phyloP scores from a whole-genome alignment of 2,888 invertebrate species.

The Tipula unca region DNA sequence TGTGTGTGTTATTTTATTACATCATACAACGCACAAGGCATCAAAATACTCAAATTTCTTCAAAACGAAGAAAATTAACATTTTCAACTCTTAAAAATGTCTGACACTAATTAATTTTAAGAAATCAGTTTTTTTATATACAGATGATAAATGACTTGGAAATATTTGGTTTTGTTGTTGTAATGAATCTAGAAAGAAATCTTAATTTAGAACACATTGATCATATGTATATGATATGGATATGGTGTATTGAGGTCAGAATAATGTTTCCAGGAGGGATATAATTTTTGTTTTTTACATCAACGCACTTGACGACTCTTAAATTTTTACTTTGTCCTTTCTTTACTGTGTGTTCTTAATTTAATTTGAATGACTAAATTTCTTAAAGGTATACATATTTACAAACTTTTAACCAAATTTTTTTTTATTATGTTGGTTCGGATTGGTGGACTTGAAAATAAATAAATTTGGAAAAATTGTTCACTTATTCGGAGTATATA shows the following conservation, averaged over 20 bases:
- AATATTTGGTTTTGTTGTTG: not conserved
- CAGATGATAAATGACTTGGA: not conserved
- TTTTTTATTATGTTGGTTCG: no score
- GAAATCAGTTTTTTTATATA: not conserved
- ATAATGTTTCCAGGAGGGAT: not conserved
- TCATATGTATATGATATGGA: not conserved
- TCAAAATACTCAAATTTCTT: not conserved
- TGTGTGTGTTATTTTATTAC: not conserved
- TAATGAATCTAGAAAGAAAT: not conserved
- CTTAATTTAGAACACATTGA: not conserved
- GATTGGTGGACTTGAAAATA: no score
- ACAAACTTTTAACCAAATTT: no score
- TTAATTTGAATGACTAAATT: not conserved
- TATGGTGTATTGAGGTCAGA: not conserved
- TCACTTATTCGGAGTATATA: no score
- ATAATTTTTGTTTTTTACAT: not conserved
- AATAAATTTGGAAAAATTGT: no score
- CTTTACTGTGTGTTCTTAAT: not conserved
- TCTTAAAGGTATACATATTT: no score
- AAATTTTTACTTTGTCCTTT: not conserved
- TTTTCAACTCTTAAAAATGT: not conserved
- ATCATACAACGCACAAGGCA: not conserved
- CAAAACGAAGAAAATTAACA: not conserved
- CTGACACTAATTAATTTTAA: conserved; percentile 14
- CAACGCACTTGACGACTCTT: not conserved